Conservation (phyloP, 2,797 vertebrate species). For the Zalophus californianus region DNA sequence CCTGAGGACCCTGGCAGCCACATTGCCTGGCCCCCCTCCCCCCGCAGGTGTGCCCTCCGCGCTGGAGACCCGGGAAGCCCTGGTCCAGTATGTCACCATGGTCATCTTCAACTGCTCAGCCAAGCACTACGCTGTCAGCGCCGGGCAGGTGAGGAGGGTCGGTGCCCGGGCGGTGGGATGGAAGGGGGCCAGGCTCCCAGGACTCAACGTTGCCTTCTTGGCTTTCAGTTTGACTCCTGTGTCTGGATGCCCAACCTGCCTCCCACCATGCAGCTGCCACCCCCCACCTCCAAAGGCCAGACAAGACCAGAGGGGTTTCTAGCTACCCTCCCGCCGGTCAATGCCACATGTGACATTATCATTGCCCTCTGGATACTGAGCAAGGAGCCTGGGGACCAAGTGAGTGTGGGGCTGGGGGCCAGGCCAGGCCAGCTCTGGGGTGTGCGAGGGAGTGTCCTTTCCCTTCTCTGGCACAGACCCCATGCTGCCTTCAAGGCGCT, state of each 20-base stretch:
- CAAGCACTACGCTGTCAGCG: constrained; percentile 81
- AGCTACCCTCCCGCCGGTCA: constrained; percentile 86
- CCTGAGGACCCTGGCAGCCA: neutral
- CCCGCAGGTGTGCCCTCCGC: constrained; percentile 76
- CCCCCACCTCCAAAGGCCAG: constrained; percentile 87
- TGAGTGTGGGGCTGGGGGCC: constrained; percentile 73
- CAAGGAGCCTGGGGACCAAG: constrained; percentile 79
- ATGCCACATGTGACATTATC: constrained; percentile 67
- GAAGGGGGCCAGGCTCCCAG: neutral
- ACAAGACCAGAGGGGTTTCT: constrained; percentile 83
- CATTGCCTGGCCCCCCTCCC: neutral
- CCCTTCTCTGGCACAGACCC: neutral
- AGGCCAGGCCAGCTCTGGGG: neutral
- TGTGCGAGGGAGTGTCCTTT: neutral
- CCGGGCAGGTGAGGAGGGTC: constrained; percentile 77
- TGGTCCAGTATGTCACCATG: constrained; percentile 83
- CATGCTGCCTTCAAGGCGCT: neutral
- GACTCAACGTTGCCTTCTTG: neutral
- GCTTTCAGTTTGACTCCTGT: constrained; percentile 86
- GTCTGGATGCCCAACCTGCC: constrained; percentile 87
- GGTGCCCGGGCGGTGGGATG: accelerated
- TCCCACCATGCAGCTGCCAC: constrained; percentile 83
- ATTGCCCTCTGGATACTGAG: constrained; percentile 78
- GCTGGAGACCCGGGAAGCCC: constrained; percentile 67
- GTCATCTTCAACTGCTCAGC: constrained; percentile 85